These are phyloP conservation scores for Lagorchestes hirsutus DNA, from an alignment of 2,797 vertebrate genomes.

Conservation along the genomic window DNA sequence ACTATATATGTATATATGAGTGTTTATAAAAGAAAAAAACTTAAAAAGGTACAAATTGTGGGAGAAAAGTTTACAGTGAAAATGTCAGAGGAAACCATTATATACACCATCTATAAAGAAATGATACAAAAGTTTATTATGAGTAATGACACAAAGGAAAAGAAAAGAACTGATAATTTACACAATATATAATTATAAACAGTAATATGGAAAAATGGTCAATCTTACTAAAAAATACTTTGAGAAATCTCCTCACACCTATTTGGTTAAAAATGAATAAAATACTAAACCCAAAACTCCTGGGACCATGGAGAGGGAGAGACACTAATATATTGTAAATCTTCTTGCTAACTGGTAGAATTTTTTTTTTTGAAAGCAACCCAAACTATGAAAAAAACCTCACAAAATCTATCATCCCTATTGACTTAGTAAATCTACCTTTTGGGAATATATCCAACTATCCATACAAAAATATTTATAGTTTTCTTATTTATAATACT, in stretches of 20 bases:
- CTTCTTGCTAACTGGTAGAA: neutral
- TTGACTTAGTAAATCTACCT: neutral
- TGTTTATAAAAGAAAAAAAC: neutral
- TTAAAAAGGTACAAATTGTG: neutral
- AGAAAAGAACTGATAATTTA: neutral
- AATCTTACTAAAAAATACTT: neutral
- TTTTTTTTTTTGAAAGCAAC: neutral
- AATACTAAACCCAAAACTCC: neutral
- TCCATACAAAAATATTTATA: neutral
- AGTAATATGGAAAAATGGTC: neutral
- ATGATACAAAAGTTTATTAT: neutral
- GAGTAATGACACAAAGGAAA: neutral
- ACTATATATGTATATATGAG: neutral
- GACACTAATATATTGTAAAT: neutral
- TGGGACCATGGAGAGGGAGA: neutral
- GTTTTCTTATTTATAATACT: neutral
- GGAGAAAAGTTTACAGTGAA: neutral
- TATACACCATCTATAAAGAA: neutral
- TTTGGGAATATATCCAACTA: neutral
- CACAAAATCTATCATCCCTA: neutral
- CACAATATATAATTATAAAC: neutral
- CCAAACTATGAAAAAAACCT: neutral
- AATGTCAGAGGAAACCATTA: neutral
- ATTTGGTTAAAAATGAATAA: neutral
- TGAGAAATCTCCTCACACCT: neutral